Evolutionary conservation across 2,797 vertebrate species (phyloP).

Genomic region (Cephalopachus bancanus): DNA sequence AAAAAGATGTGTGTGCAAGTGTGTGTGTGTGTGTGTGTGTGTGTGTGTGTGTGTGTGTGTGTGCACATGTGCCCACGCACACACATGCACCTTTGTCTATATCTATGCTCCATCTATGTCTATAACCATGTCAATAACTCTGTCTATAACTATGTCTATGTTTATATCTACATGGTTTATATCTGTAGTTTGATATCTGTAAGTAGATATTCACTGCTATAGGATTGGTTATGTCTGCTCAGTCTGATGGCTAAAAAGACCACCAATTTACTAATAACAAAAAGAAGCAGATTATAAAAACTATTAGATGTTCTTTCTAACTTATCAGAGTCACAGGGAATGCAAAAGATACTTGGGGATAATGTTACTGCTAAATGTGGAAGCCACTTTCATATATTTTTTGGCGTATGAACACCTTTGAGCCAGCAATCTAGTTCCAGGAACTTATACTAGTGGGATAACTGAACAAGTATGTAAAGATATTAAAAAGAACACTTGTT

Average conservation of each 20-base stretch:
- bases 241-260: neutral
- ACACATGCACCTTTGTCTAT: neutral
- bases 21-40: neutral
- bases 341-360: neutral
- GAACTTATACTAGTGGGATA: neutral
- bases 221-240: neutral
- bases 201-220: neutral
- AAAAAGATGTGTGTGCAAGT: neutral
- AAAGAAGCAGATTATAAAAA: neutral
- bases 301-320: neutral
- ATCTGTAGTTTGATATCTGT: neutral
- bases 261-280: neutral
- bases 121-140: neutral
- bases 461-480: neutral
- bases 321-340: neutral
- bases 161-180: neutral
- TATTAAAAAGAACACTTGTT: neutral
- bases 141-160: neutral
- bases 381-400: neutral
- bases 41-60: neutral
- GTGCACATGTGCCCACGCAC: neutral
- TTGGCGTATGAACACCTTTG: neutral
- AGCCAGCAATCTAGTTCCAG: slow-evolving; percentile 1
- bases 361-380: neutral
- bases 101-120: neutral